Evolutionary conservation across 1,140 invertebrate genomes (phyloP).

Genomic region (Drosophila watanabei): DNA sequence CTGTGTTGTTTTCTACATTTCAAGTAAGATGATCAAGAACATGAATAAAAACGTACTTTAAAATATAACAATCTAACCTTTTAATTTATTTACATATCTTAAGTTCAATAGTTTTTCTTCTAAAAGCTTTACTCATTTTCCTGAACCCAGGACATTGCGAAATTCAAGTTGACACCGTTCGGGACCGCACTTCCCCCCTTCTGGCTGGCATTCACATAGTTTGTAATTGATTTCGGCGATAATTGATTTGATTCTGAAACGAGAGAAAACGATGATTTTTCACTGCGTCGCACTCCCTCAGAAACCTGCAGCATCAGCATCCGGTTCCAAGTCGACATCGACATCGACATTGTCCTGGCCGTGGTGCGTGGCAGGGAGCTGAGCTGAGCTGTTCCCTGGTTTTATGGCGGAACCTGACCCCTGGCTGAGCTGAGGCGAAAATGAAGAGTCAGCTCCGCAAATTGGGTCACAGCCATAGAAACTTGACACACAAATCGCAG

Average conservation of each 20-base stretch:
- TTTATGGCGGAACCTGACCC: conserved; percentile 47
- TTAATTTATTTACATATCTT: background rate
- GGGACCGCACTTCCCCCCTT: background rate
- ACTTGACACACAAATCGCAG: conserved; percentile 68
- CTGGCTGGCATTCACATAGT: conserved; percentile 8
- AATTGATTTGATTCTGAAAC: conserved; percentile 71
- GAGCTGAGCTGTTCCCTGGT: conserved; percentile 17
- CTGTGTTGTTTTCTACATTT: background rate
- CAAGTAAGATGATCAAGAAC: background rate
- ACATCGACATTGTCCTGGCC: conserved; percentile 28
- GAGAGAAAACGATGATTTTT: conserved; percentile 74
- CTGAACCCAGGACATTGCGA: background rate
- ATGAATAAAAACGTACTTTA: background rate
- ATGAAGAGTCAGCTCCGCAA: conserved; percentile 68
- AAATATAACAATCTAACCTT: background rate
- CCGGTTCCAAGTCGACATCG: conserved; percentile 16
- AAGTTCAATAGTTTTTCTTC: background rate
- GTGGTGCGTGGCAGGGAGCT: background rate
- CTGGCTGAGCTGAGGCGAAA: conserved; percentile 49
- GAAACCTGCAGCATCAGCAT: conserved; percentile 74
- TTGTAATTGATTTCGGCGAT: conserved; percentile 74
- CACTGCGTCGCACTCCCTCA: conserved; percentile 43
- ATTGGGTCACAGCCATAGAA: conserved; percentile 72
- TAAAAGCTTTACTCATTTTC: conserved; percentile 2
- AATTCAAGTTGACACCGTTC: conserved; percentile 7